Evolutionary conservation across 2,113 vertebrate genomes (phyloP).

Genomic region (Regulus satrapa): DNA sequence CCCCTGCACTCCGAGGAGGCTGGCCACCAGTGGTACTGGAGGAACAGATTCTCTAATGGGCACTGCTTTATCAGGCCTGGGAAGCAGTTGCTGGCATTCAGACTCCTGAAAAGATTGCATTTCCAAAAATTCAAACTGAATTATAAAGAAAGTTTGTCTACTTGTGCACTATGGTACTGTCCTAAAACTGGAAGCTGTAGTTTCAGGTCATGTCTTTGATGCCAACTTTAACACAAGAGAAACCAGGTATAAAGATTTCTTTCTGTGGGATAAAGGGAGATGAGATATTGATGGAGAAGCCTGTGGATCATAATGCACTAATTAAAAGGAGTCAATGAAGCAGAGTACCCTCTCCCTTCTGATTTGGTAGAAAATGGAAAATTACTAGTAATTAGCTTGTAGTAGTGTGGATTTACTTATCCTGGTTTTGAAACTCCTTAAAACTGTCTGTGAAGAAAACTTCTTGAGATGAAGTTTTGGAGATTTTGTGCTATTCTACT

Average conservation of each 20-base stretch:
- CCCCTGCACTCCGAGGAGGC: background rate
- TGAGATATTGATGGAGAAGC: background rate
- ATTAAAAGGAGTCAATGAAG: background rate
- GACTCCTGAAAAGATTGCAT: background rate
- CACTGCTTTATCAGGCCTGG: background rate
- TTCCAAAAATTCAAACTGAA: background rate
- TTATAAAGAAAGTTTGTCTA: background rate
- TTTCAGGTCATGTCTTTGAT: background rate
- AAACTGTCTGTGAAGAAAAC: background rate
- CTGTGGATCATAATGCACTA: background rate
- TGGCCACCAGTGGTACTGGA: background rate
- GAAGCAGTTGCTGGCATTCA: background rate
- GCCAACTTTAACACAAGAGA: background rate
- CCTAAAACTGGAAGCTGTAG: background rate
- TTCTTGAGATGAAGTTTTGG: background rate
- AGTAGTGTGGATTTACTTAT: background rate
- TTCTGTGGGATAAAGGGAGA: background rate
- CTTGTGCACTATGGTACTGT: background rate
- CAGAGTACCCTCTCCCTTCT: background rate
- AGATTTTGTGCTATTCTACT: background rate
- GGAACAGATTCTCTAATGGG: background rate
- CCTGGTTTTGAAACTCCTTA: background rate
- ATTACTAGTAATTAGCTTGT: background rate
- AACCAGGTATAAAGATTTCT: background rate
- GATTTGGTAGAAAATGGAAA: background rate